Base-by-base conservation (phyloP, 2,113 vertebrate species). In the Hydrolagus affinis region DNA sequence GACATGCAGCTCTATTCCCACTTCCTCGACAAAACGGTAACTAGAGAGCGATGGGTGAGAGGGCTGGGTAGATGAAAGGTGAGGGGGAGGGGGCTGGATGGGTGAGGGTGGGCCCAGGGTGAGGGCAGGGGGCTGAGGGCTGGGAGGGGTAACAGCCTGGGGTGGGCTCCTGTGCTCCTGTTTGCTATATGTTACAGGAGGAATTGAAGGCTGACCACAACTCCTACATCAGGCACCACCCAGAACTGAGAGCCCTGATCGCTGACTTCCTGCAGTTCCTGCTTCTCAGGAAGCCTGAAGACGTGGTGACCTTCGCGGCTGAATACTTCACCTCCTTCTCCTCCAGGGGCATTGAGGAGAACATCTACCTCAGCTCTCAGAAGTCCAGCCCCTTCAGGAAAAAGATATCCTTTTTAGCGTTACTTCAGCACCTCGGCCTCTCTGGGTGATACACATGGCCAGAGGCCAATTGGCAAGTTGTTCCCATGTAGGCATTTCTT, bases 231-330 rank as follows among this genome's bases (percentile, higher is more conserved):
- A 91, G 89, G 85, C 92, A 92, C 32, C 96, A 98, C 86, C 97
- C 97, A 0, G 96, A 99, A 86, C 90, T 97, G 78, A 89, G 85
- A 17, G 89, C 90, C 0, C 89, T 98, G 9, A 73, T 97, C 83
- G 92, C 94, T 0, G 96, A 99, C 89, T 99, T 99, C 88, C 88
- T 99, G 85, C 95, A 96, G 87, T 94, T 95, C 60, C 86, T 99
- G 86, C 90, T 99, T 21, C 86, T 98, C n/a, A 93, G 88, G n/a
- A 95, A 95, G 90, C 98, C 97, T 0, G 72, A 87, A 0, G 92
- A 99, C 4, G 90, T 95, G 12, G 85, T 95, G 86, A 88, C 92
- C 73, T 98, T 97, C 70, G 95, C 96, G 0, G 91, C 89, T 0
- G 91, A 96, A 76, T 95, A 95, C 89, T 99, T 99, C 6, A 87